These are phyloP conservation scores for Zapus hudsonius DNA, from an alignment of 2,113 vertebrate genomes.

Conservation along the genomic window DNA sequence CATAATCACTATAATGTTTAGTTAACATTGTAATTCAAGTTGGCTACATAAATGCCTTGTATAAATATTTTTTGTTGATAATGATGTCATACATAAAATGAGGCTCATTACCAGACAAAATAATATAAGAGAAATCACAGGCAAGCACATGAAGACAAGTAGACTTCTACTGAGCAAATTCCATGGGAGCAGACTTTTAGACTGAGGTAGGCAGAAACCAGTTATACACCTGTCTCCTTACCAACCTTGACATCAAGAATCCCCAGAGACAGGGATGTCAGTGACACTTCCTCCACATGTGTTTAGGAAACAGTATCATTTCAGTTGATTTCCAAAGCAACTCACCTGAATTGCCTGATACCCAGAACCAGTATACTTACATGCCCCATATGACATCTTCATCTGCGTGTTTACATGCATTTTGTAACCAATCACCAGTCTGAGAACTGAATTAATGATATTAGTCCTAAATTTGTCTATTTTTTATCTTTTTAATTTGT, in stretches of 20 bases:
- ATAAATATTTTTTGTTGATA: not conserved
- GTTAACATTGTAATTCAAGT: not conserved
- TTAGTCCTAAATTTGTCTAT: not conserved
- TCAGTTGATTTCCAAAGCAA: conserved; percentile 4
- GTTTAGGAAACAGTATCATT: not conserved
- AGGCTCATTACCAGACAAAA: not conserved
- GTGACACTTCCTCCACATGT: not conserved
- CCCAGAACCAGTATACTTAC: not conserved
- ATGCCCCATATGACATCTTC: not conserved
- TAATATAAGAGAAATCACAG: not conserved
- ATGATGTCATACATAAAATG: not conserved
- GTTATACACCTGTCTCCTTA: not conserved
- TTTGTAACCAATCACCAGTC: not conserved
- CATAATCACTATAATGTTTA: not conserved
- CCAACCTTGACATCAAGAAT: not conserved
- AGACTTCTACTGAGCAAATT: not conserved
- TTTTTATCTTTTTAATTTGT: too few species aligned
- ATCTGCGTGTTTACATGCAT: not conserved
- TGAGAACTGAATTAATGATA: not conserved
- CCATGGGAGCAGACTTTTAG: not conserved
- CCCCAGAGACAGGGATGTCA: not conserved
- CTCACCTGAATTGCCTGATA: not conserved
- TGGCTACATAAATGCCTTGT: not conserved
- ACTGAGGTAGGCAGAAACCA: not conserved
- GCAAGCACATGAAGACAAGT: not conserved